Percentiles rank a stretch among this genome's conserved stretches.
These are phyloP conservation scores for Otis tarda DNA, from an alignment of 2,113 vertebrate species.

Conservation along the genomic window DNA sequence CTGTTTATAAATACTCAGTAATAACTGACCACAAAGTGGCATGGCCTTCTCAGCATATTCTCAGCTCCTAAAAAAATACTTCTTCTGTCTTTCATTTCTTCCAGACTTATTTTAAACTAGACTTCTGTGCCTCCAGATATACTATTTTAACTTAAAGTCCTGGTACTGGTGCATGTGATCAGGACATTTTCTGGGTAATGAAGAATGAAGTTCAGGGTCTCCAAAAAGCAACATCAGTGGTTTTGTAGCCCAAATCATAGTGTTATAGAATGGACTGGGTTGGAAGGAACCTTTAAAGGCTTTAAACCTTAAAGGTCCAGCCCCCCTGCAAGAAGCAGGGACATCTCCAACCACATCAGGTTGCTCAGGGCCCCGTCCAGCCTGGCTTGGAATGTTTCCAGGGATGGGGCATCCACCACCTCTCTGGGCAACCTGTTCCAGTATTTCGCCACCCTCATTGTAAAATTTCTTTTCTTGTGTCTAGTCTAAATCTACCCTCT, in stretches of 20 bases:
- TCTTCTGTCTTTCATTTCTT: neutral
- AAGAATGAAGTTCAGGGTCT: neutral
- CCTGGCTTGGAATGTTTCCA: too few species aligned
- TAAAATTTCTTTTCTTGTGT: too few species aligned
- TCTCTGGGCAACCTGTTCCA: too few species aligned
- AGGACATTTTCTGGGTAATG: neutral
- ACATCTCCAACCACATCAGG: too few species aligned
- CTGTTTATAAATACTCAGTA: slow-evolving; percentile 52
- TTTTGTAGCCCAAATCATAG: neutral
- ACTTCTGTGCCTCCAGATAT: neutral
- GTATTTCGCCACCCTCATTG: too few species aligned
- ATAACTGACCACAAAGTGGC: neutral
- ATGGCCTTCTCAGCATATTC: slow-evolving; percentile 10
- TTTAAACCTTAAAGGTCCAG: too few species aligned
- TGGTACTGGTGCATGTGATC: neutral
- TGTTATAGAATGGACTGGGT: too few species aligned
- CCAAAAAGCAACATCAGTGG: neutral
- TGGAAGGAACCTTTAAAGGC: too few species aligned
- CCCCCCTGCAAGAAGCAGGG: too few species aligned
- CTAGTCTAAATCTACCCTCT: too few species aligned
- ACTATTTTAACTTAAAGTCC: neutral
- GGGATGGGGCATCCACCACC: too few species aligned
- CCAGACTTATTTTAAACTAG: neutral
- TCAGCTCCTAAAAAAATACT: neutral
- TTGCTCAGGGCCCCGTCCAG: too few species aligned